phyloP scores from a whole-genome alignment of 2,797 vertebrate species.

The Poeciliopsis gracilis region DNA sequence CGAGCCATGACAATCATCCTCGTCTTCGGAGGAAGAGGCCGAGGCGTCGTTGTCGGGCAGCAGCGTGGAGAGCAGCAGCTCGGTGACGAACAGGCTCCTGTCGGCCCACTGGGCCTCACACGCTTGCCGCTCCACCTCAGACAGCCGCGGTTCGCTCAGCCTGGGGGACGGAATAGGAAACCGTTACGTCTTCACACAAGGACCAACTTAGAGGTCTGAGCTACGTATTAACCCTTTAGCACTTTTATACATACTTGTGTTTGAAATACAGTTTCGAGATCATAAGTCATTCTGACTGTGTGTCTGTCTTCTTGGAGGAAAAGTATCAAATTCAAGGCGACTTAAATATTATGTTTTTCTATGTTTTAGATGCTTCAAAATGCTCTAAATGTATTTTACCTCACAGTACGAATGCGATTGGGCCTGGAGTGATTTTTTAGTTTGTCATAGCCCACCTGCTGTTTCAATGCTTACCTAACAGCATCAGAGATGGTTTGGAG shows the following conservation, averaged over 20 bases:
- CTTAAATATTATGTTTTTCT: not conserved
- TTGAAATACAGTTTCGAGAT: not conserved
- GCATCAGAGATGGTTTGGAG: not conserved
- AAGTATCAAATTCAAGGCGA: not conserved
- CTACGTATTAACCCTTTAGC: not conserved
- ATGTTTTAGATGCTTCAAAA: not conserved
- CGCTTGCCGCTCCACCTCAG: constrained; percentile 92
- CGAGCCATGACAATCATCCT: constrained; percentile 82
- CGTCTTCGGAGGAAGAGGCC: constrained; percentile 85
- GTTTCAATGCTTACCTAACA: not conserved
- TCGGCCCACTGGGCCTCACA: constrained; percentile 94
- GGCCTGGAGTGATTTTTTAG: not conserved
- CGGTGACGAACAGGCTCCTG: constrained; percentile 95
- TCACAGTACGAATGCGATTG: not conserved
- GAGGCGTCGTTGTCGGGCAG: constrained; percentile 88
- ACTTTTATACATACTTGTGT: not conserved
- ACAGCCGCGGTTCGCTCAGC: constrained; percentile 96
- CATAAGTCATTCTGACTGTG: not conserved
- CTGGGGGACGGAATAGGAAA: constrained; percentile 63
- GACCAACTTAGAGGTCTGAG: not conserved
- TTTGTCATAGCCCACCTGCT: not conserved
- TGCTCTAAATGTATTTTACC: not conserved
- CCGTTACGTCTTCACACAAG: not conserved
- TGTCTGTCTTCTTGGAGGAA: not conserved
- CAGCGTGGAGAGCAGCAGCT: constrained; percentile 97